Evolutionary conservation across 2,888 invertebrate species (phyloP).

Genomic region (Xanthostigma xanthostigma): DNA sequence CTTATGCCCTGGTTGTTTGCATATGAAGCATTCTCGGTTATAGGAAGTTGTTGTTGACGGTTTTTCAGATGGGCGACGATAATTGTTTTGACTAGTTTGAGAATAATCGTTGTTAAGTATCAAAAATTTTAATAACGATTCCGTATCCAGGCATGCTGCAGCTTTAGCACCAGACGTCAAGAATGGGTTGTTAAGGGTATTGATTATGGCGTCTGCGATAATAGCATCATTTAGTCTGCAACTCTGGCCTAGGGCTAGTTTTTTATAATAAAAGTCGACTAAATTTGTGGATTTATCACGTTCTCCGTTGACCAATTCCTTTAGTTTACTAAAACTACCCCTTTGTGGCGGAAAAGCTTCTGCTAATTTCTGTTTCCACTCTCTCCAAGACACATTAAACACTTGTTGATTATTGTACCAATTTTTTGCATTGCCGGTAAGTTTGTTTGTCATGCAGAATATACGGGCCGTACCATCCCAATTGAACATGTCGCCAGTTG

Average conservation of each 20-base stretch:
- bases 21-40: too few species aligned
- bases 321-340: not conserved
- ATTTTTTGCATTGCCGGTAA: slow-evolving; percentile 4
- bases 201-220: slow-evolving; percentile 3
- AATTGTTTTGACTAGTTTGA: too few species aligned
- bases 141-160: too few species aligned
- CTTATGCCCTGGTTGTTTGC: not conserved
- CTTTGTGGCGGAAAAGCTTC: not conserved
- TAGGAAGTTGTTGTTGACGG: too few species aligned
- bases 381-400: not conserved
- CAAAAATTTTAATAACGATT: too few species aligned
- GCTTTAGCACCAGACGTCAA: too few species aligned
- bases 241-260: slow-evolving; percentile 7
- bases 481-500: slow-evolving; percentile 6
- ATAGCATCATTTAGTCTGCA: slow-evolving; percentile 5
- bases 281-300: not conserved
- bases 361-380: too few species aligned
- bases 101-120: too few species aligned
- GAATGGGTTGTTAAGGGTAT: not conserved
- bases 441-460: slow-evolving; percentile 4
- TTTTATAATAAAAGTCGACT: slow-evolving; percentile 8
- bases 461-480: slow-evolving; percentile 6
- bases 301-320: not conserved
- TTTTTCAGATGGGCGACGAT: too few species aligned
- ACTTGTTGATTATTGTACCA: slow-evolving; percentile 6